Evolutionary conservation across 64 coral and sea anemone species (phyloP), one percentile per base, ranked within the genome.

Genomic region (Porites australiensis): DNA sequence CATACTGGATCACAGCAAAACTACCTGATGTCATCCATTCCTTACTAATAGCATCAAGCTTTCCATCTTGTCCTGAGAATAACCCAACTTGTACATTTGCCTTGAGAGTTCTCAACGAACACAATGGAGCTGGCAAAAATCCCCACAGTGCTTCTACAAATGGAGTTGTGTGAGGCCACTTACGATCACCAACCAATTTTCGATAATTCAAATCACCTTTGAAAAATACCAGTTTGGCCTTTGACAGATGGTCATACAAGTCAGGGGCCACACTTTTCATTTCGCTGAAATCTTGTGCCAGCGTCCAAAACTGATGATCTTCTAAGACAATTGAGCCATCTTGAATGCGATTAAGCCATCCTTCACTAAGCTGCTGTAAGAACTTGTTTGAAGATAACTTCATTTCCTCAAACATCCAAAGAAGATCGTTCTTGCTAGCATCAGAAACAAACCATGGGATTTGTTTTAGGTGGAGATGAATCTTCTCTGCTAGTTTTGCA

Each of bases 381-480:
- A 45, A 79, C 45, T 87, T 72, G 43, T 78, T 94, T 63, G 66
- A 71, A 16, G 94, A 96, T 50, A 53, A 45, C 77, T 84, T 88
- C 94, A 99, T 92, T 53, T 99, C 37, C 3, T 82, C 44, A 8
- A 92, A 13, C 71, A 92, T 94, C 98, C 94, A 99, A 18, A 85
- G 61, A 21, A 99, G 64, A 54, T 99, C 98, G 66, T 87, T 79
- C 50, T 58, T 82, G 6, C 89, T 84, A 9, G 94, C 75, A 64
- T 99, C 98, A 3, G 98, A 99, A 68, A 99, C 94, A 91, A 99
- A 99, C 98, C 98, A 99, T 0, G 98, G 98, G 45, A 99, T 96
- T 48, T 94, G 67, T 64, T 99, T 99, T 50, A 93, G 16, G 73
- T 99, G 98, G 66, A 99, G 84, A 70, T 96, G 66, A 53, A 99